Base-by-base conservation (phyloP, 2,888 invertebrate genomes). In the Nineta flava region DNA sequence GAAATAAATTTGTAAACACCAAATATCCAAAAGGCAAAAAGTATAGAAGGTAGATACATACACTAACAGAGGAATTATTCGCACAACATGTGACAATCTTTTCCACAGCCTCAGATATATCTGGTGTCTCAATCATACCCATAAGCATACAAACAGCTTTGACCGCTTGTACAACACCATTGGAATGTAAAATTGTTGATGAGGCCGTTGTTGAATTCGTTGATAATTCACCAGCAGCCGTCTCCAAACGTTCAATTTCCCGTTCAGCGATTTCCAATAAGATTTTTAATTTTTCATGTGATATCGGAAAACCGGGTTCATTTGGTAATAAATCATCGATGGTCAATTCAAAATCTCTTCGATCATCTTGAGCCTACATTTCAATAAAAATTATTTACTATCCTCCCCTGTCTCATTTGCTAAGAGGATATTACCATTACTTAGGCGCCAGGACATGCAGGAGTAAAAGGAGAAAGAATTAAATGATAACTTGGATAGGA, bases 61-160 rank as follows among this genome's bases (percentile, higher is more conserved):
- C 15, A 38, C 38, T 38, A 38, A 38, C n/a, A 13, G 44, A 43
- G 10, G 47, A 52, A 53, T 63, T 64, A 66, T 74, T 72, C 38
- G 71, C 71, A 55, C 79, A 80, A 2, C 77, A 75, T 52, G 73
- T 73, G 1, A 75, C 71, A 55, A 77, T 78, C 53, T 74, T 72
- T 48, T 79, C 77, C 15, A 94, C 69, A 17, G 87, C 81, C 56
- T 84, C 80, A 7, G 84, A 83, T 16, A 95, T 78, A 59, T 94
- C 91, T 40, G 85, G 68, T 0, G 93, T 94, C 67, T 95, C 93
- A 1, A 95, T 80, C 49, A 83, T 84, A 15, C 90, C 91, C 57
- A 95, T 80, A 15, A 91, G 69, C 26, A 91, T 84, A 61, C 93
- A 91, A 35, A 96, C 83, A 1, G 92, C 91, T 68, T 95, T 95